Evolutionary conservation across 2,888 invertebrate genomes (phyloP).

Genomic region (Ornithoptera priamus): DNA sequence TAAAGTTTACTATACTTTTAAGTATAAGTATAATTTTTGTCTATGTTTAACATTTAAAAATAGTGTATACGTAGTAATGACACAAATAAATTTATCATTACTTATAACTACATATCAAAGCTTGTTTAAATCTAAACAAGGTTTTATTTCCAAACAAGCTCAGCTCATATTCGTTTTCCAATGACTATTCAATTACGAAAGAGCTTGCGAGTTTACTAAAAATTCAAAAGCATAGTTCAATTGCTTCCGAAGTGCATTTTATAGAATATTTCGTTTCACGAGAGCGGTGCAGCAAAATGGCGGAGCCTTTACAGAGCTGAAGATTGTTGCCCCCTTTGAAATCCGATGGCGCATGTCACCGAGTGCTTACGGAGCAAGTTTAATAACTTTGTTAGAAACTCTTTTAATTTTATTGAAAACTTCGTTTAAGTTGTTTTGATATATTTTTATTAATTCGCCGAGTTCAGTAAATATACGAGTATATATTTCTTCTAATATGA

Average conservation of each 20-base stretch:
- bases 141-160: neutral
- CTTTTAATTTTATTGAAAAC: neutral
- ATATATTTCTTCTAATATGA: too few relatives aligned
- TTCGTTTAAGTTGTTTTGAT: neutral
- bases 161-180: neutral
- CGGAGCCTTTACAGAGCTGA: constrained; percentile 5
- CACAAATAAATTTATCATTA: too few relatives aligned
- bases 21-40: too few relatives aligned
- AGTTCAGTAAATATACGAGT: too few relatives aligned
- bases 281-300: constrained; percentile 25
- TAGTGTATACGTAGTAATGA: too few relatives aligned
- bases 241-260: constrained; percentile 26
- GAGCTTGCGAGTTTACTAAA: constrained; percentile 18
- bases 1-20: too few relatives aligned
- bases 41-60: too few relatives aligned
- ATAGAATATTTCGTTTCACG: constrained; percentile 28
- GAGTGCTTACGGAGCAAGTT: neutral
- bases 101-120: too few relatives aligned
- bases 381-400: neutral
- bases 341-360: constrained; percentile 9
- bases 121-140: neutral
- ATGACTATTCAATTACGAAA: constrained; percentile 16
- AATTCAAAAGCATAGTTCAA: constrained; percentile 28
- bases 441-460: too few relatives aligned
- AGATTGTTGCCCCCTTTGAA: constrained; percentile 23